Percentiles rank a stretch among this genome's conserved stretches.
Evolutionary conservation across 2,797 vertebrate species (phyloP).

Genomic region (Neopelma chrysocephalum): DNA sequence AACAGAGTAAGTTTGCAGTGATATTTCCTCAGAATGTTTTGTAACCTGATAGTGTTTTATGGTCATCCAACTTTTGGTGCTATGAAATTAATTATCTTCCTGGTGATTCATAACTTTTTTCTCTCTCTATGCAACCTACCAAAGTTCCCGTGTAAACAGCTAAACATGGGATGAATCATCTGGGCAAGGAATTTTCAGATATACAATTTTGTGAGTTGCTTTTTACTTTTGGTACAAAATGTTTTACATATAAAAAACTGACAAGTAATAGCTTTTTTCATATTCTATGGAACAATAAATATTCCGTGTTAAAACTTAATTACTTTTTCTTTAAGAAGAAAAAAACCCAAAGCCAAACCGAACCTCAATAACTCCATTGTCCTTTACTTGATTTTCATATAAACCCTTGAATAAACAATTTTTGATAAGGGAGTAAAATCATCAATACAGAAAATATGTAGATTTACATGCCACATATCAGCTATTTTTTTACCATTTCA

Average conservation of each 20-base stretch:
- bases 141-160: neutral
- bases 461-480: neutral
- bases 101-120: neutral
- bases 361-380: neutral
- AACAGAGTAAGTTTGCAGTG: neutral
- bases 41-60: neutral
- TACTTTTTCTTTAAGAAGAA: neutral
- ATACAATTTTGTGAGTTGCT: neutral
- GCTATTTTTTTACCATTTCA: neutral
- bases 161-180: neutral
- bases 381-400: neutral
- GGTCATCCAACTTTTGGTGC: neutral
- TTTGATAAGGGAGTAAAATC: neutral
- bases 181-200: neutral
- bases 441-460: neutral
- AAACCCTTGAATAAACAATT: neutral
- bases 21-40: neutral
- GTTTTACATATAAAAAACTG: neutral
- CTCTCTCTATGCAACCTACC: neutral
- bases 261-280: neutral
- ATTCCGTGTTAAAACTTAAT: neutral
- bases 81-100: constrained; percentile 1
- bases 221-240: neutral
- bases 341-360: neutral
- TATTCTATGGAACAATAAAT: neutral